Base-by-base conservation (phyloP, 2,797 vertebrate species). In the Sebastiscus albofasciatus region DNA sequence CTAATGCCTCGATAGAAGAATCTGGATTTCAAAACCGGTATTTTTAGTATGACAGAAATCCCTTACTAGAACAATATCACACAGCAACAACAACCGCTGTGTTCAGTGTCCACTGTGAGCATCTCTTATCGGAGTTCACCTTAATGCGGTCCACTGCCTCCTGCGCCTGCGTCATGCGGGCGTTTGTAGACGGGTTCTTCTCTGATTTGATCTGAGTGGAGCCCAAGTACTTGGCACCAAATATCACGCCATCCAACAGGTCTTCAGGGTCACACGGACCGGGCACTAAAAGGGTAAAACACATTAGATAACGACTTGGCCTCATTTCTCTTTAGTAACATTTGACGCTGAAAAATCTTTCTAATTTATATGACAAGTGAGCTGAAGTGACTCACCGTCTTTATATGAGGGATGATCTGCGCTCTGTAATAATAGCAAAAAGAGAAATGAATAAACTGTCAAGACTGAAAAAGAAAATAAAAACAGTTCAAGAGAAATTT, bases 191-290 rank as follows among this genome's bases (percentile, higher is more conserved):
- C 0, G 97, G 97, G 82, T 96, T 99, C 89, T 87, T 96, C 64
- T 98, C 97, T 0, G 97, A 99, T 80, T 97, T 92, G 78, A 99
- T 93, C 93, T 99, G 98, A 0, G 98, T 99, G 81, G 99, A 99
- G 67, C 99, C 99, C 79, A 99, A 93, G 90, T 99, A 99, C 77
- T 98, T 99, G 18, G 98, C 97, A 72, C 96, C 97, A 77, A 99
- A 99, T 77, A 99, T 94, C 54, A 99, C 97, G 20, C 99, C 99
- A 0, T 99, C 99, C 72, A 98, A 82, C 61, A 99, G 96, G 87
- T 99, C 98, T 78, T 99, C 98, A 0, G 97, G 97, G 84, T 99
- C 98, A 75, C 99, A 99, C 8, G 99, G 99, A 74, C 99, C 99
- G 55, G 97, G 96, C 56, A 97, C 98, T 99, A 10, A 22, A 39